phyloP scores from a whole-genome alignment of 2,113 vertebrate species.

The Anthoscopus minutus region DNA sequence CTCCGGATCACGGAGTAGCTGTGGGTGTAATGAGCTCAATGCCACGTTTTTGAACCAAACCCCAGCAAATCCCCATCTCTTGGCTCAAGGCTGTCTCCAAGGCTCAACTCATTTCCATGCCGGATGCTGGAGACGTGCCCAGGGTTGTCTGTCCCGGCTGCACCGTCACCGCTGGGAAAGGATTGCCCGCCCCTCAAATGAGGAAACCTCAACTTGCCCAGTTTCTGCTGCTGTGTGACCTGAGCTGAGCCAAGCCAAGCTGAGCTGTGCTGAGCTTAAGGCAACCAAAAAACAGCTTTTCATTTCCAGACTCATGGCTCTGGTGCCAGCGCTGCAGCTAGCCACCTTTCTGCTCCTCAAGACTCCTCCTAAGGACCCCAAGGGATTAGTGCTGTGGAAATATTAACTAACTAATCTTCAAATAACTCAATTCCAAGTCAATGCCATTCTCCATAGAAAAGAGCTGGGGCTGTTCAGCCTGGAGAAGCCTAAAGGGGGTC shows the following conservation, averaged over 20 bases:
- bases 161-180: neutral
- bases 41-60: neutral
- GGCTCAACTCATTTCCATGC: neutral
- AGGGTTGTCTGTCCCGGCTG: neutral
- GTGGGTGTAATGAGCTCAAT: neutral
- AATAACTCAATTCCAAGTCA: neutral
- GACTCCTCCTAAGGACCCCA: neutral
- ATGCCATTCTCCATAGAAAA: too few relatives aligned
- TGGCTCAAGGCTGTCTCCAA: neutral
- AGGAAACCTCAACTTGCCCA: neutral
- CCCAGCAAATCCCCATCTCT: neutral
- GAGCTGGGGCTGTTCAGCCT: neutral
- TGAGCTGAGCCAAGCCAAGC: neutral
- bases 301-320: neutral
- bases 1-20: neutral
- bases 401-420: neutral
- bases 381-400: neutral
- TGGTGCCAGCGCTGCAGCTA: neutral
- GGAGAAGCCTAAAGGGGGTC: neutral
- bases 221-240: neutral
- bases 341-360: neutral
- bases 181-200: neutral
- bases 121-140: neutral
- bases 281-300: neutral
- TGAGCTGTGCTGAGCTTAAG: neutral